Percentiles rank a stretch among this genome's conserved stretches.
These are phyloP conservation scores for Monochamus alternatus DNA, from an alignment of 2,888 invertebrate species.

Conservation along the genomic window DNA sequence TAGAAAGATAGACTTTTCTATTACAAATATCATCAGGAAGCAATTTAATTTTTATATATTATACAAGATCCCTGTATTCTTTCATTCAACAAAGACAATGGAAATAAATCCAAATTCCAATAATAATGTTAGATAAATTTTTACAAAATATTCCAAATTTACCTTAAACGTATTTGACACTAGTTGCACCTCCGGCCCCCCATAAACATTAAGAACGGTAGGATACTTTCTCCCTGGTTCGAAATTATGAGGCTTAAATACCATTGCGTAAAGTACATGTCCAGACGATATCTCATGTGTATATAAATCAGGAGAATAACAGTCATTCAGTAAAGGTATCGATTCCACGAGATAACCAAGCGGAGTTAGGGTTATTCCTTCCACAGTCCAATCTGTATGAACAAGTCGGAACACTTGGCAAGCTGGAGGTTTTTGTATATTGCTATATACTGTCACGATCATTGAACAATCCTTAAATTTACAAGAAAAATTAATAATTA, in stretches of 20 bases:
- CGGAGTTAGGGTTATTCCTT: slow-evolving; percentile 79
- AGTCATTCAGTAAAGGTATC: slow-evolving; percentile 70
- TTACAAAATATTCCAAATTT: slow-evolving; percentile 42
- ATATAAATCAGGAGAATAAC: slow-evolving; percentile 82
- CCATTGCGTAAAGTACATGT: slow-evolving; percentile 87
- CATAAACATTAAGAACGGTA: slow-evolving; percentile 96
- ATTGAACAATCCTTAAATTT: slow-evolving; percentile 81
- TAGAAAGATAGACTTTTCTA: too few relatives aligned
- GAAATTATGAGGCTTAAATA: slow-evolving; percentile 88
- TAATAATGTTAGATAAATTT: too few relatives aligned
- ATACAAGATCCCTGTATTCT: too few relatives aligned
- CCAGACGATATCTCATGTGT: slow-evolving; percentile 79
- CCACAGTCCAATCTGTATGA: slow-evolving; percentile 80
- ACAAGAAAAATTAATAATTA: background rate
- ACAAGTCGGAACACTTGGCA: slow-evolving; percentile 84
- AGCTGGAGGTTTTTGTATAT: slow-evolving; percentile 85
- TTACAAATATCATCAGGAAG: too few relatives aligned
- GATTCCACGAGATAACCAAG: slow-evolving; percentile 83
- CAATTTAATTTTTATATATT: too few relatives aligned
- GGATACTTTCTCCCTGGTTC: slow-evolving; percentile 84
- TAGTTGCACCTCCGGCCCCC: slow-evolving; percentile 98
- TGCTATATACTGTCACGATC: slow-evolving; percentile 88
- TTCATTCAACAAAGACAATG: too few relatives aligned
- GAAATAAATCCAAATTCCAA: too few relatives aligned
- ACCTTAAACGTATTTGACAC: slow-evolving; percentile 97